Evolutionary conservation across 2,888 invertebrate genomes (phyloP).

Genomic region (Lycia hirtaria): DNA sequence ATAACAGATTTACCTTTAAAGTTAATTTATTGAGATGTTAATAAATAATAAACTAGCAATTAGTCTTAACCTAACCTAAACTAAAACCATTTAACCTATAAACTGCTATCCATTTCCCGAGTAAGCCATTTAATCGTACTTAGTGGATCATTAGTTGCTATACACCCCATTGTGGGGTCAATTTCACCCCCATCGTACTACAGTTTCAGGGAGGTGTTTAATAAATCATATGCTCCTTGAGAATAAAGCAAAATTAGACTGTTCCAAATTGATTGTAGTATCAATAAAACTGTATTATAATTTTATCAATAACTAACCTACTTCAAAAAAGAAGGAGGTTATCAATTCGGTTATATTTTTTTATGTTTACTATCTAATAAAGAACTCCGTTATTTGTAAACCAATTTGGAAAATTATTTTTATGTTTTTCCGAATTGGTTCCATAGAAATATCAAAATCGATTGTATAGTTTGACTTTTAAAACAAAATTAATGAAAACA

Average conservation of each 20-base stretch:
- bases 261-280: conserved; percentile 12
- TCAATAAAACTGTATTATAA: background rate
- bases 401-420: too few relatives aligned
- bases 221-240: conserved; percentile 39
- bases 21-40: background rate
- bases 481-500: too few relatives aligned
- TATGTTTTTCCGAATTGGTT: too few relatives aligned
- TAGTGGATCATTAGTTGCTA: conserved; percentile 40
- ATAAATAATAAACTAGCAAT: background rate
- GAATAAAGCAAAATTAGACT: conserved; percentile 10
- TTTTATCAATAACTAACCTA: too few relatives aligned
- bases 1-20: too few relatives aligned
- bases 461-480: too few relatives aligned
- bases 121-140: conserved; percentile 28
- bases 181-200: conserved; percentile 23
- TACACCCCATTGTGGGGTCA: conserved; percentile 34
- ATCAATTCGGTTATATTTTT: too few relatives aligned
- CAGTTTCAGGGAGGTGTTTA: conserved; percentile 18
- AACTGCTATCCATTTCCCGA: conserved; percentile 24
- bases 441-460: too few relatives aligned
- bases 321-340: too few relatives aligned
- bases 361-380: too few relatives aligned
- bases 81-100: conserved; percentile 27
- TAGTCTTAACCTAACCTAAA: conserved; percentile 4
- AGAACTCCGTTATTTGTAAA: too few relatives aligned